Evolutionary conservation across 2,797 vertebrate species (phyloP), one percentile per base, ranked within the genome.

Genomic region (Poecilia velifera): DNA sequence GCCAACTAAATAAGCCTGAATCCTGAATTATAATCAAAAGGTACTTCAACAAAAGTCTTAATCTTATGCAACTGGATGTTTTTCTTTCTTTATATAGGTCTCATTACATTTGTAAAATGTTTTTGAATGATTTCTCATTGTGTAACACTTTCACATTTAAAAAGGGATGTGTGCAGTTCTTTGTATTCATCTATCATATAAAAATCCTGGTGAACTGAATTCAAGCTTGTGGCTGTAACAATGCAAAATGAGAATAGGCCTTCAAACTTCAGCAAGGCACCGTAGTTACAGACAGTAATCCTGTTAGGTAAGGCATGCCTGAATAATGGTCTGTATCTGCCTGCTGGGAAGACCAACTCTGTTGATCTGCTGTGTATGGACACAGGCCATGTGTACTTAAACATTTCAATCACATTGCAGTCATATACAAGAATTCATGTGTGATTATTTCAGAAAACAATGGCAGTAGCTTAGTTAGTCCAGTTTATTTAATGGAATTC

Each of bases 321-420:
- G 47, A 76, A 71, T 73, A 6, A 73, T 77, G 20, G 31, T 76
- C 14, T 64, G 36, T 8, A 82, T 78, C 66, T 3, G 1, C 57
- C 41, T 46, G 16, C n/a, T 18, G 73, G 46, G 3, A 76, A 43
- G 68, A 14, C 43, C 43, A 82, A 74, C 20, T 55, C 18, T 43
- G 41, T 46, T 80, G 34, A 78, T 62, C 46, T 73, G 28, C 43
- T 80, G 78, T 80, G 53, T 74, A 55, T 14, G 2, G 45, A 31
- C 8, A 53, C 22, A 3, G 12, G n/a, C 28, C 7, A 75, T 28
- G 71, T 28, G 20, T 36, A 55, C 22, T 57, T 31, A 74, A 49
- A 82, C 75, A 51, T 71, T 62, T 25, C 46, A 77, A 39, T 20
- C 43, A 71, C 57, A 20, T n/a, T 66, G 62, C 34, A 66, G 7